Evolutionary conservation across 2,113 vertebrate species (phyloP).

Genomic region (Malurus cyaneus): DNA sequence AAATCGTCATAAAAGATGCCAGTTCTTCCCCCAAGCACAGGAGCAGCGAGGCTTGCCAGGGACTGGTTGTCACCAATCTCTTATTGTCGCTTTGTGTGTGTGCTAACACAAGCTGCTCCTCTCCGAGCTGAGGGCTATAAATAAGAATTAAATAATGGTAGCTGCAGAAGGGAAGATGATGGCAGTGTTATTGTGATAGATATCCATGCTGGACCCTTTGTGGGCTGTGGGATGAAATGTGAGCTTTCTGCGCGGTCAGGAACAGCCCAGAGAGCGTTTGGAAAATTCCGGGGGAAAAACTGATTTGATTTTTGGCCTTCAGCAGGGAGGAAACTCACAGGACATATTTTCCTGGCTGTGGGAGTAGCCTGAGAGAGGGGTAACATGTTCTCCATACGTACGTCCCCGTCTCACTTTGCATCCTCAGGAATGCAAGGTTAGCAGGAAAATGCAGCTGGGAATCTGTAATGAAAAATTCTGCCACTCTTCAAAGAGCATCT

Average conservation of each 20-base stretch:
- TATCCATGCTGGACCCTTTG: neutral
- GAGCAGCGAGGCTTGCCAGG: neutral
- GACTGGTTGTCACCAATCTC: neutral
- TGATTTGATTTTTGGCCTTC: constrained; percentile 26
- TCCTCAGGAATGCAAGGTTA: constrained; percentile 57
- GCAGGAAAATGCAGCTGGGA: constrained; percentile 62
- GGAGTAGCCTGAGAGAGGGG: constrained; percentile 3
- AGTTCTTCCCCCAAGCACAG: neutral
- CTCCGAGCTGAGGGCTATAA: neutral
- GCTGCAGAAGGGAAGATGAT: neutral
- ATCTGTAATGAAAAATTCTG: constrained; percentile 35
- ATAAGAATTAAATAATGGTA: neutral
- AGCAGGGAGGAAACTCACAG: constrained; percentile 26
- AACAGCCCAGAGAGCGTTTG: neutral
- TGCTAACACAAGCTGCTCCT: neutral
- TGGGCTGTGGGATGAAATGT: neutral
- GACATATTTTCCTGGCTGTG: constrained; percentile 65
- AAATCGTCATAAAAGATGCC: neutral
- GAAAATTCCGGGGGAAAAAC: constrained; percentile 41
- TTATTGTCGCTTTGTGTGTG: neutral
- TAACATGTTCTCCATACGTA: neutral
- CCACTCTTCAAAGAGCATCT: constrained; percentile 55
- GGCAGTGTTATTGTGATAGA: neutral
- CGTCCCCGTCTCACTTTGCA: neutral
- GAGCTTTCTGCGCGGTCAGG: neutral